Percentiles rank a stretch among this genome's conserved stretches.
Conservation (phyloP, 2,797 vertebrate genomes). For the Malurus leucopterus region DNA sequence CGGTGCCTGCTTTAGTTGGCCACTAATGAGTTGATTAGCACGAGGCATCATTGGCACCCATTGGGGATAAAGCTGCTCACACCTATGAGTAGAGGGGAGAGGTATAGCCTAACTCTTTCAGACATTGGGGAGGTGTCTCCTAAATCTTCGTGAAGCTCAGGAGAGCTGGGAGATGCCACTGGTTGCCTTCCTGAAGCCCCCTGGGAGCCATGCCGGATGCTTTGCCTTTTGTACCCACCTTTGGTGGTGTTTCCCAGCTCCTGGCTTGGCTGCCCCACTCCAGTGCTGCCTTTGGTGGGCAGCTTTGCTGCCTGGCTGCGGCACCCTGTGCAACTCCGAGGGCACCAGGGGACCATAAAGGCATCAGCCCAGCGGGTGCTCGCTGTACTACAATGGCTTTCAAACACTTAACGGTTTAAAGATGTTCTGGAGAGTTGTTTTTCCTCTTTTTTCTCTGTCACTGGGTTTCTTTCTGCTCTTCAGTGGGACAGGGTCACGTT, state of each 20-base stretch:
- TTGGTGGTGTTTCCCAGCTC: neutral
- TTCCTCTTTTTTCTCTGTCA: neutral
- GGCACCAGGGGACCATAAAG: neutral
- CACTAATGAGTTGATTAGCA: neutral
- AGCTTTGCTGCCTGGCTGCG: neutral
- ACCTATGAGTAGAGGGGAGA: neutral
- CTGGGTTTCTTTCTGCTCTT: neutral
- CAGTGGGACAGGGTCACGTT: neutral
- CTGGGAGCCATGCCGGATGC: neutral
- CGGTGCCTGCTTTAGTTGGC: neutral
- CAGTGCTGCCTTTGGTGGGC: neutral
- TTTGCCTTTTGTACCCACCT: neutral
- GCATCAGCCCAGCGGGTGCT: neutral
- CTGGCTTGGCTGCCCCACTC: neutral
- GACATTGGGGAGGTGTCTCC: fast-evolving
- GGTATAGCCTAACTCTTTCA: fast-evolving
- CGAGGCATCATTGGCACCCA: neutral
- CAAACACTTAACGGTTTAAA: neutral
- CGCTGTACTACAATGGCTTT: neutral
- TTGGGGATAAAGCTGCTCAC: neutral
- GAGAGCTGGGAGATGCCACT: neutral
- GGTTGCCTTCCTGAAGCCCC: fast-evolving
- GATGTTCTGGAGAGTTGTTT: neutral
- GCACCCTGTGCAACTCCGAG: neutral
- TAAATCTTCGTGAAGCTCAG: fast-evolving